Evolutionary conservation across 2,888 invertebrate genomes (phyloP).

Genomic region (Heliconius erato): DNA sequence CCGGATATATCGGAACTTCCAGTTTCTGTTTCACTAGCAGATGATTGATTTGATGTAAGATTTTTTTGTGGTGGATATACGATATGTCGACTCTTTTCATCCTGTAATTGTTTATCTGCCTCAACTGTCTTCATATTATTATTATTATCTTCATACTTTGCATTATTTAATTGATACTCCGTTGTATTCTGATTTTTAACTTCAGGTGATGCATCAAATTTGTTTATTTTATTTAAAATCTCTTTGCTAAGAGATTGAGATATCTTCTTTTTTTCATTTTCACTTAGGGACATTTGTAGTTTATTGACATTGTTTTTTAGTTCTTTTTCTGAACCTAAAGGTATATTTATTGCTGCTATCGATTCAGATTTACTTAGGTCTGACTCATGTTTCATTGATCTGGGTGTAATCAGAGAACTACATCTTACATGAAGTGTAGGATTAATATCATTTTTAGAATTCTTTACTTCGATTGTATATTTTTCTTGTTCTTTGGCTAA

Average conservation of each 20-base stretch:
- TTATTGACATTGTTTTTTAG: slow-evolving; percentile 81
- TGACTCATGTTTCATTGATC: slow-evolving; percentile 69
- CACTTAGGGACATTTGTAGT: slow-evolving; percentile 85
- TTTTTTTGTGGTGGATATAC: slow-evolving; percentile 66
- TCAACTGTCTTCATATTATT: slow-evolving; percentile 44
- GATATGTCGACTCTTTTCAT: slow-evolving; percentile 78
- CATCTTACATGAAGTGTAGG: slow-evolving; percentile 85
- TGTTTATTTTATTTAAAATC: slow-evolving; percentile 87
- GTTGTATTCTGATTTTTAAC: neutral
- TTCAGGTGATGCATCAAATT: slow-evolving; percentile 38
- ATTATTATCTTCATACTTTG: slow-evolving; percentile 37
- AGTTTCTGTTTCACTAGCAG: slow-evolving; percentile 89
- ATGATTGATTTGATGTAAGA: slow-evolving; percentile 75
- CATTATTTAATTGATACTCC: slow-evolving; percentile 13
- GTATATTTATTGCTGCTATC: slow-evolving; percentile 83
- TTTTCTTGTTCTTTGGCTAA: slow-evolving; percentile 76
- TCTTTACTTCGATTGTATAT: slow-evolving; percentile 87
- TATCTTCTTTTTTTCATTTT: slow-evolving; percentile 90
- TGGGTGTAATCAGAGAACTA: slow-evolving; percentile 83
- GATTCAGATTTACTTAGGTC: slow-evolving; percentile 84
- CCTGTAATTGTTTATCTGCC: slow-evolving; percentile 72
- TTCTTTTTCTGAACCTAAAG: slow-evolving; percentile 77
- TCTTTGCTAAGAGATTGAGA: slow-evolving; percentile 91
- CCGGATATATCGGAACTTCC: slow-evolving; percentile 90
- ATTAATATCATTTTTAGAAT: slow-evolving; percentile 66